Evolutionary conservation across 2,113 vertebrate species (phyloP).

Genomic region (Suncus etruscus): DNA sequence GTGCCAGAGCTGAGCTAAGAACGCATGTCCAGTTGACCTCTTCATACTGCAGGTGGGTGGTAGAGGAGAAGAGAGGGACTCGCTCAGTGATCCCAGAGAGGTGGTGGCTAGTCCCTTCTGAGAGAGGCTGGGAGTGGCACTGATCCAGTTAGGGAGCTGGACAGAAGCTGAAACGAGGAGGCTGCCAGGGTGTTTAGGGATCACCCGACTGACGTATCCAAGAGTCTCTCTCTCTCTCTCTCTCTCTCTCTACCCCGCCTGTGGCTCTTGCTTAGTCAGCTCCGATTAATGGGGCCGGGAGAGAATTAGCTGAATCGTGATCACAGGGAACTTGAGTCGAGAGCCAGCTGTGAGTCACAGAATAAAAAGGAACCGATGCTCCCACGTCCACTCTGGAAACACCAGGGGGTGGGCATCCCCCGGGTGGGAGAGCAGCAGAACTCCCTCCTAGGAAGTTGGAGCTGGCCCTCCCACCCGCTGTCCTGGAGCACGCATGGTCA

Average conservation of each 20-base stretch:
- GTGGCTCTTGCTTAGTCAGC: slow-evolving; percentile 81
- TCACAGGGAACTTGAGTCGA: slow-evolving; percentile 66
- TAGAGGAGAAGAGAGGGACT: neutral
- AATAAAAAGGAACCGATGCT: slow-evolving; percentile 60
- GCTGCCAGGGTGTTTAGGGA: neutral
- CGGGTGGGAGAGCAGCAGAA: neutral
- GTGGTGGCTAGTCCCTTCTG: neutral
- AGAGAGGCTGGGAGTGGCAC: neutral
- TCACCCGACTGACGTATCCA: slow-evolving; percentile 49
- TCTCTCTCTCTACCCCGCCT: slow-evolving; percentile 69
- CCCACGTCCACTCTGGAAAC: slow-evolving; percentile 48
- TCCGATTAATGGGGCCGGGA: slow-evolving; percentile 77
- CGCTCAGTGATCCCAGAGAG: neutral
- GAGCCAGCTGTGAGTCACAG: slow-evolving; percentile 78
- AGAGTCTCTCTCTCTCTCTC: slow-evolving; percentile 53
- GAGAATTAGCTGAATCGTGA: slow-evolving; percentile 82
- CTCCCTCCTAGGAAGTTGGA: neutral
- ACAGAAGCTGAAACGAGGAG: slow-evolving; percentile 25
- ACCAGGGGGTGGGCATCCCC: neutral
- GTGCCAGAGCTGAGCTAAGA: neutral
- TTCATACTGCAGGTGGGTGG: neutral
- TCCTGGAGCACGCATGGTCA: neutral
- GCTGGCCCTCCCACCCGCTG: neutral
- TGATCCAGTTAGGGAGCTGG: neutral
- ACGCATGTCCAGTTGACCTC: neutral